Percentiles rank a stretch among this genome's conserved stretches.
Conservation (phyloP, 2,888 invertebrate species). For the Lobophora halterata region DNA sequence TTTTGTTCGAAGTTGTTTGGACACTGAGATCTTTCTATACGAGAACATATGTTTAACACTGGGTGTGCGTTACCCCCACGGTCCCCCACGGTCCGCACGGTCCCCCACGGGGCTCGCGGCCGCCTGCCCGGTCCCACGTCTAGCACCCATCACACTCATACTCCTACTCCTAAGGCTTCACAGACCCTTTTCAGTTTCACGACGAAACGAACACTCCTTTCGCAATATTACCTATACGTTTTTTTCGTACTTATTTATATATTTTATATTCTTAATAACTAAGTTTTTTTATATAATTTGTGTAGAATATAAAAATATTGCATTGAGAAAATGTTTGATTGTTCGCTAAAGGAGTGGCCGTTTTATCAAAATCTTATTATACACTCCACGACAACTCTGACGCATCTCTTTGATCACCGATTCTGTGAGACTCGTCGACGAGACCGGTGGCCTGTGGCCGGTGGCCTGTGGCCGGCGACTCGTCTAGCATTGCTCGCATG, state of each 20-base stretch:
- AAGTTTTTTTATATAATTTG: slow-evolving; percentile 57
- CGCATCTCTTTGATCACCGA: not conserved
- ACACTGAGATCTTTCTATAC: slow-evolving; percentile 71
- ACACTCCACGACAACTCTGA: slow-evolving; percentile 23
- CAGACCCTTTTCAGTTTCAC: slow-evolving; percentile 48
- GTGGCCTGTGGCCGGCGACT: not conserved
- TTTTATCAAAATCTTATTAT: slow-evolving; percentile 32
- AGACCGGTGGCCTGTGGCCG: not conserved
- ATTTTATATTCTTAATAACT: slow-evolving; percentile 42
- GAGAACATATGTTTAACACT: slow-evolving; percentile 49
- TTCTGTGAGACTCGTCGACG: slow-evolving; percentile 3
- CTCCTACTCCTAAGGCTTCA: slow-evolving; percentile 49
- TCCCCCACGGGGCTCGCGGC: not conserved
- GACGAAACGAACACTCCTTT: slow-evolving; percentile 41
- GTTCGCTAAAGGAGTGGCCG: slow-evolving; percentile 29
- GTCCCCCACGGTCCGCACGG: no score
- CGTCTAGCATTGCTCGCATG: slow-evolving; percentile 1
- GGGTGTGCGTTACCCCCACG: slow-evolving; percentile 48
- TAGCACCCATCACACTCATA: slow-evolving; percentile 61
- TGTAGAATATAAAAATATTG: slow-evolving; percentile 64
- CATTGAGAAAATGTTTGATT: slow-evolving; percentile 28
- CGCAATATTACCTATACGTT: slow-evolving; percentile 22
- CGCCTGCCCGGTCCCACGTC: slow-evolving; percentile 7
- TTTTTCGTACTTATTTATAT: slow-evolving; percentile 10
- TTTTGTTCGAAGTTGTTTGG: slow-evolving; percentile 70